Percentiles rank a stretch among this genome's conserved stretches.
Evolutionary conservation across 1,140 invertebrate genomes (phyloP).

Genomic region (Drosophila neocordata): DNA sequence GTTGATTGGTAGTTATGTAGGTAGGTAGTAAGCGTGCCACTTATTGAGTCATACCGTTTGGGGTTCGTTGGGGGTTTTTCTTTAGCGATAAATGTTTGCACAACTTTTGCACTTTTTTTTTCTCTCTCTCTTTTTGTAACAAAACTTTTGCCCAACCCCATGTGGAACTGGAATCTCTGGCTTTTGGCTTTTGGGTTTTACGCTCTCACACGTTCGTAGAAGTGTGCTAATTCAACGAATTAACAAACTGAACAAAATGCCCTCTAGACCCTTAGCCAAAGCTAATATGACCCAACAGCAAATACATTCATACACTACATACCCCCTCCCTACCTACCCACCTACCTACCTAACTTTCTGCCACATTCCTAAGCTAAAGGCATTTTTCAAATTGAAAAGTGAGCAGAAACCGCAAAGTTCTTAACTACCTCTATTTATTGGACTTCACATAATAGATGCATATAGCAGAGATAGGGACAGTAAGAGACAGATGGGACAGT

Average conservation of each 20-base stretch:
- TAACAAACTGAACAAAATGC: not conserved
- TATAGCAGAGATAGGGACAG: not conserved
- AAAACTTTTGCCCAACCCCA: conserved; percentile 20
- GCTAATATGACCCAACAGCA: not conserved
- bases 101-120: conserved; percentile 19
- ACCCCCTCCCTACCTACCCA: not conserved
- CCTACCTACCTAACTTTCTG: too few relatives aligned
- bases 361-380: conserved; percentile 11
- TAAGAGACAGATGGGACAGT: not conserved
- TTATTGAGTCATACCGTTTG: conserved; percentile 2
- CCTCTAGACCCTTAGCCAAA: not conserved
- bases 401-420: conserved; percentile 69
- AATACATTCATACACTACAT: too few relatives aligned
- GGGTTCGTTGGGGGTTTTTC: not conserved
- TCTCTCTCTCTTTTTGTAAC: not conserved
- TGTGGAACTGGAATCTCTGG: conserved; percentile 20
- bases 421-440: conserved; percentile 82
- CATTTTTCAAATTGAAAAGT: conserved; percentile 82
- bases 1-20: not conserved
- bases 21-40: conserved; percentile 1
- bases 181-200: conserved; percentile 39
- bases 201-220: conserved; percentile 35
- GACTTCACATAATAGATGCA: conserved; percentile 67
- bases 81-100: conserved; percentile 11
- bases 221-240: conserved; percentile 52